Evolutionary conservation across 2,113 vertebrate species (phyloP).

Genomic region (Ivindomyrus marchei): DNA sequence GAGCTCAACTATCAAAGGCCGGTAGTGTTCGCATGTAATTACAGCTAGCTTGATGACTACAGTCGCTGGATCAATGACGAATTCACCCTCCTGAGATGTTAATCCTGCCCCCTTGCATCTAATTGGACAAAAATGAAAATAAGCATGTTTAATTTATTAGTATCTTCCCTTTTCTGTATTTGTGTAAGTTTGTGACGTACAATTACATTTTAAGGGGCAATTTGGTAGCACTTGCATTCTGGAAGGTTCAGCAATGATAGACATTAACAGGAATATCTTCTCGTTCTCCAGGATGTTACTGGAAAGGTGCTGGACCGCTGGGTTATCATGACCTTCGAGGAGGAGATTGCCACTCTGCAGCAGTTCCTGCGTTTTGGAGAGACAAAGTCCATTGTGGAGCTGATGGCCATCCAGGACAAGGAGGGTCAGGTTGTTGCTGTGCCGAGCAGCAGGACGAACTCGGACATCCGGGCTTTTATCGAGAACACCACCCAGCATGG

Average conservation of each 20-base stretch:
- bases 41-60: constrained; percentile 65
- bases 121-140: constrained; percentile 58
- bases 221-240: background rate
- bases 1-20: constrained; percentile 82
- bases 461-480: constrained; percentile 91
- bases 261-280: background rate
- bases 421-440: constrained; percentile 78
- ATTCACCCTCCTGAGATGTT: constrained; percentile 69
- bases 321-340: constrained; percentile 94
- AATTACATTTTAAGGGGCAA: background rate
- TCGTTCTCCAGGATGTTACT: constrained; percentile 71
- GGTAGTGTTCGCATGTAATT: constrained; percentile 80
- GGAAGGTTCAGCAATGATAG: background rate
- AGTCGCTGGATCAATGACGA: constrained; percentile 65
- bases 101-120: constrained; percentile 56
- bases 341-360: constrained; percentile 88
- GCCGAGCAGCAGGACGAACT: constrained; percentile 72
- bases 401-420: constrained; percentile 94
- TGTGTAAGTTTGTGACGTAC: constrained; percentile 32
- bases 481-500: constrained; percentile 76
- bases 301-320: constrained; percentile 95
- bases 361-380: constrained; percentile 97
- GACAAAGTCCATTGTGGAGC: constrained; percentile 94
- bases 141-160: constrained; percentile 48
- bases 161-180: constrained; percentile 31